These are phyloP conservation scores for Helostoma temminkii DNA, from an alignment of 2,797 vertebrate species.

Conservation along the genomic window DNA sequence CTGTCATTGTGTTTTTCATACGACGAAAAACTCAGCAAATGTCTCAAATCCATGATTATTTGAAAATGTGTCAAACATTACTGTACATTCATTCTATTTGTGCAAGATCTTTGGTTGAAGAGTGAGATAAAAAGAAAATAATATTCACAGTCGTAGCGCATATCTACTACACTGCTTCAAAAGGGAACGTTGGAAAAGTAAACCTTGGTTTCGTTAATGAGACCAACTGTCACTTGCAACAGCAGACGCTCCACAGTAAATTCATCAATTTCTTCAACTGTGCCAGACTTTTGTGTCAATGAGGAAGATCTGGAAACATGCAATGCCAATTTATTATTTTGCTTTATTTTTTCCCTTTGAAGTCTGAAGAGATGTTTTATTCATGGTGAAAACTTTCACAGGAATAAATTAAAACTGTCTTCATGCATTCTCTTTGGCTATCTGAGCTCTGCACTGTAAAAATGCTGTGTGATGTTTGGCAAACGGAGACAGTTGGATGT, in stretches of 20 bases:
- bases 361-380: constrained; percentile 77
- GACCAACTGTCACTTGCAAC: constrained; percentile 42
- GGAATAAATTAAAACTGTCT: constrained; percentile 75
- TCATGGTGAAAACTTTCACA: constrained; percentile 74
- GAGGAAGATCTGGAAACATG: constrained; percentile 59
- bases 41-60: not conserved
- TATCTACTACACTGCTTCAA: constrained; percentile 5
- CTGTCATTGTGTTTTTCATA: not conserved
- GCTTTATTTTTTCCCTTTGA: constrained; percentile 73
- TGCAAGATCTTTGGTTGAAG: not conserved
- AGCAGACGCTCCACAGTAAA: constrained; percentile 39
- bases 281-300: constrained; percentile 55
- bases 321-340: constrained; percentile 66
- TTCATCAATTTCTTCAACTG: constrained; percentile 41
- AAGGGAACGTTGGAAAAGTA: constrained; percentile 15
- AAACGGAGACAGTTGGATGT: constrained; percentile 44
- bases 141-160: not conserved
- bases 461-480: constrained; percentile 72
- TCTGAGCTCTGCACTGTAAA: constrained; percentile 47
- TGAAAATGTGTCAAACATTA: not conserved
- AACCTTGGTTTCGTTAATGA: constrained; percentile 57
- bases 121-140: not conserved
- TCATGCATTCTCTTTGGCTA: constrained; percentile 64
- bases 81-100: not conserved
- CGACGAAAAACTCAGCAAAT: constrained; percentile 2